A percentile compares a stretch with the other conserved stretches of the same genome.
Evolutionary conservation across 2,797 vertebrate species (phyloP).

Genomic region (Spea hammondii): DNA sequence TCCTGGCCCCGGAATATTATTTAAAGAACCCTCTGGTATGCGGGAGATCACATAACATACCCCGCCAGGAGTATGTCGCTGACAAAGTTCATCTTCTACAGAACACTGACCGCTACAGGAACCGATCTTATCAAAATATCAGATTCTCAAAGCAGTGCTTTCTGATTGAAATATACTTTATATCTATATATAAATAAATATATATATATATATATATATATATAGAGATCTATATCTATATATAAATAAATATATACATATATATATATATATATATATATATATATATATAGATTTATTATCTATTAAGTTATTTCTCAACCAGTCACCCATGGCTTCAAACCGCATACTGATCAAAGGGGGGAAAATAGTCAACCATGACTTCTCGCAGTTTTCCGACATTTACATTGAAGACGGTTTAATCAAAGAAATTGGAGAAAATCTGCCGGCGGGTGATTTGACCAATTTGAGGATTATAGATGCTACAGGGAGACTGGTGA

Average conservation of each 20-base stretch:
- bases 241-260: too few species aligned
- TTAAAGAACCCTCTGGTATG: slow-evolving; percentile 32
- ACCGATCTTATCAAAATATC: too few species aligned
- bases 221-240: too few species aligned
- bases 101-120: neutral
- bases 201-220: too few species aligned
- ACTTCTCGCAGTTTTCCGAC: slow-evolving; percentile 75
- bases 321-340: slow-evolving; percentile 13
- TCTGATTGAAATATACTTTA: too few species aligned
- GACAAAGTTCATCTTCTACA: neutral
- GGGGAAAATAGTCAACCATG: slow-evolving; percentile 85
- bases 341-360: slow-evolving; percentile 81
- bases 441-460: slow-evolving; percentile 61
- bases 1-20: neutral
- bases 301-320: too few species aligned
- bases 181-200: too few species aligned
- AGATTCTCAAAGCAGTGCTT: too few species aligned
- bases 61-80: neutral
- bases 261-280: too few species aligned
- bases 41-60: slow-evolving; percentile 24
- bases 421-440: slow-evolving; percentile 73
- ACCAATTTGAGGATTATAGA: slow-evolving; percentile 74
- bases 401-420: slow-evolving; percentile 84
- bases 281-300: too few species aligned
- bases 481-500: slow-evolving; percentile 76